Conservation (phyloP, 2,113 vertebrate species). For the Danionella cerebrum region DNA sequence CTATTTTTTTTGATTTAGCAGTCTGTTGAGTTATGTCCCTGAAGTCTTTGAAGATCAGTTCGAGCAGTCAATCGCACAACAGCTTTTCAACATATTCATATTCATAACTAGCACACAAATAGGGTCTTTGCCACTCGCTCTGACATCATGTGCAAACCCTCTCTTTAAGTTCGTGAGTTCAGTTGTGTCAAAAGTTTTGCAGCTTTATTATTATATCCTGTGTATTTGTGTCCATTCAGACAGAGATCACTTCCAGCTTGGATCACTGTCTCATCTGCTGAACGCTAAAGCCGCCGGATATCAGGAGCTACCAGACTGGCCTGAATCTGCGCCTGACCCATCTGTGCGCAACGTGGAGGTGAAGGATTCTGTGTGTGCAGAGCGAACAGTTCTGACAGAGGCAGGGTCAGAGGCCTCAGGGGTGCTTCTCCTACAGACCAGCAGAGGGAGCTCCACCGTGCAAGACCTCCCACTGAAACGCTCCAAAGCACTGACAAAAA, state of each 20-base stretch:
- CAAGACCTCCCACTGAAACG: conserved; percentile 30
- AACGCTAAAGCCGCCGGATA: conserved; percentile 94
- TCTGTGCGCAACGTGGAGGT: conserved; percentile 99
- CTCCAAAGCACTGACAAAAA: not conserved
- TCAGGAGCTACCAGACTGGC: conserved; percentile 96
- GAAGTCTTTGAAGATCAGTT: no score
- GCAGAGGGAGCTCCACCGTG: conserved; percentile 39
- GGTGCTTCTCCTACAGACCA: conserved; percentile 44
- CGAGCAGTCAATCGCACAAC: no score
- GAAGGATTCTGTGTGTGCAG: conserved; percentile 76
- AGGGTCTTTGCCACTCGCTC: no score
- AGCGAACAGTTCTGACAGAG: conserved; percentile 69
- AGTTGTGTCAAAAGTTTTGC: no score
- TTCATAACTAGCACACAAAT: no score
- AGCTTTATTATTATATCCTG: no score
- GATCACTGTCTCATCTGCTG: conserved; percentile 91
- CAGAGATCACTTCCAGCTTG: conserved; percentile 96
- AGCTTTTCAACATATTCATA: no score
- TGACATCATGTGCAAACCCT: no score
- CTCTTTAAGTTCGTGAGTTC: no score
- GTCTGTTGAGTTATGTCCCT: no score
- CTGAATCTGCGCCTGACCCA: conserved; percentile 86
- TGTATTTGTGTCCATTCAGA: conserved; percentile 65
- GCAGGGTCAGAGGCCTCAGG: conserved; percentile 39
- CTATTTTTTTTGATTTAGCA: no score